Evolutionary conservation across 1,140 invertebrate genomes (phyloP).

Genomic region (Tetraneura akinire): DNA sequence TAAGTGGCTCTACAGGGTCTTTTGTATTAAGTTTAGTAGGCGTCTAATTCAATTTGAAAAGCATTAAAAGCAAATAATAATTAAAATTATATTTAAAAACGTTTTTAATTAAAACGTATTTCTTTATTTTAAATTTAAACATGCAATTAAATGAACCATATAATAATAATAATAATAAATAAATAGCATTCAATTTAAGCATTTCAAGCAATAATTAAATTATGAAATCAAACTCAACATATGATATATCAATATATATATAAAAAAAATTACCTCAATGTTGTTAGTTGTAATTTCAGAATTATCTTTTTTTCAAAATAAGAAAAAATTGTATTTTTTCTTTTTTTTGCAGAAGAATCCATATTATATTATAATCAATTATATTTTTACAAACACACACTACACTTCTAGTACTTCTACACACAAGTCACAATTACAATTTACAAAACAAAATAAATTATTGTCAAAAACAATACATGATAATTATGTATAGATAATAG

Average conservation of each 20-base stretch:
- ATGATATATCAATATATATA: no score
- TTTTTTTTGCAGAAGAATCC: not conserved
- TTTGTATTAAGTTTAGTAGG: no score
- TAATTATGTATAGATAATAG: no score
- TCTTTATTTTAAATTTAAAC: not conserved
- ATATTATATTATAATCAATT: no score
- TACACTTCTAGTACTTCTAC: no score
- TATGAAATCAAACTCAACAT: not conserved
- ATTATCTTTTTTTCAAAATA: not conserved
- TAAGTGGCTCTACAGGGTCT: no score
- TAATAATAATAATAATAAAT: not conserved
- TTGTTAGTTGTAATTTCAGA: no score
- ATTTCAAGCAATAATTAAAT: no score
- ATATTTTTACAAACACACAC: no score
- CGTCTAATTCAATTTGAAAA: slow-evolving; percentile 9
- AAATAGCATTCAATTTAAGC: slow-evolving; percentile 6
- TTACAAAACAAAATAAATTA: not conserved
- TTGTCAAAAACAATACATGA: no score
- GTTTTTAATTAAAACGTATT: slow-evolving; percentile 6
- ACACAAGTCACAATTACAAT: no score
- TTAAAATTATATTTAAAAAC: slow-evolving; percentile 3
- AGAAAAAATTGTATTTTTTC: not conserved
- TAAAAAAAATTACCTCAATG: not conserved
- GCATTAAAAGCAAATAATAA: slow-evolving; percentile 1
- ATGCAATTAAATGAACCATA: no score